Evolutionary conservation across 2,113 vertebrate species (phyloP), one percentile per base, ranked within the genome.

Genomic region (Lonchura striata): DNA sequence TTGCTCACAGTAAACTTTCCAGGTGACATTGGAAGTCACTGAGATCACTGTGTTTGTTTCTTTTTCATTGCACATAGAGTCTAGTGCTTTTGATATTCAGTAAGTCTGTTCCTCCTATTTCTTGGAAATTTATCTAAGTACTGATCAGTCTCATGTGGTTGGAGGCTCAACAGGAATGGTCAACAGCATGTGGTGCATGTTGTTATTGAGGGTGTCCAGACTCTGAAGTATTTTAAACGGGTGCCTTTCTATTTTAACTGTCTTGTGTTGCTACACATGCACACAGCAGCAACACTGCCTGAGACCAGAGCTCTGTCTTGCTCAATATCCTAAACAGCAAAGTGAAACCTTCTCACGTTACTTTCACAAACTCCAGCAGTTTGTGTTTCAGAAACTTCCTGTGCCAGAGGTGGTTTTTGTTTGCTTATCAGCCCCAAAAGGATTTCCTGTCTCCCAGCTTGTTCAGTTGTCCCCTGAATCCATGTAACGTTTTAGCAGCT

Each of bases 401-500:
- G 60, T 2, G 17, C 95, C 82, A 92, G 82, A 81, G 82, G 92
- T 94, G 46, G 3, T 52, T 95, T 94, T 60, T 88, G 75, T 94
- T 95, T 95, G 33, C 80, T 88, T 66, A 77, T 77, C 56, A 95
- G 11, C 54, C 68, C 75, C 90, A 93, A 35, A 50, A 94, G 95
- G 86, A 88, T 83, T 93, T 95, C 71, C 92, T 23, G 0, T 88
- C 68, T 97, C 88, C 86, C 68, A 71, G 88, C 82, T 94, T 94
- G 88, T 88, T 93, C 30, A 3, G 30, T 88, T 94, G 82, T 96
- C 82, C 82, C 94, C 92, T 68, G 76, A 94, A 97, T 95, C 90
- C 82, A 92, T 88, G 63, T 83, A 59, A 88, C 93, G 21, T 93
- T 90, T 80, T 82, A 86, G 86, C 92, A 97, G 72, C 79, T 20